A percentile compares a stretch with the other conserved stretches of the same genome.
Evolutionary conservation across 2,888 invertebrate species (phyloP).

Genomic region (Clunio marinus): DNA sequence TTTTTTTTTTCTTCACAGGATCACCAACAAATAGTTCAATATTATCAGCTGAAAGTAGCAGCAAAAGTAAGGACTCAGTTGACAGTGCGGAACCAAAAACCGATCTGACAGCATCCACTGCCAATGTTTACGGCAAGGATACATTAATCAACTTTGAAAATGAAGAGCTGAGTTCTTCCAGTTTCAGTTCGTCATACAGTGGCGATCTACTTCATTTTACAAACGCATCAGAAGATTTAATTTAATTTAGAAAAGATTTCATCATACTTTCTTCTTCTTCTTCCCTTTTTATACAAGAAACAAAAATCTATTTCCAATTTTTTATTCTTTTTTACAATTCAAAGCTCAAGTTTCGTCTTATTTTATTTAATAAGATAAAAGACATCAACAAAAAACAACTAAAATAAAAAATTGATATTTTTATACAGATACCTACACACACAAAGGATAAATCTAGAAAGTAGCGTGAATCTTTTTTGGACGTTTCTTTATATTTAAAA

Average conservation of each 20-base stretch:
- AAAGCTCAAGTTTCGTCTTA: too few relatives aligned
- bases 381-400: too few relatives aligned
- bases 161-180: conserved; percentile 32
- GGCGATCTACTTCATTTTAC: conserved; percentile 29
- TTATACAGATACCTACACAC: too few relatives aligned
- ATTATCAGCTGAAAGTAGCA: not conserved
- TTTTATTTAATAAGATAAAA: too few relatives aligned
- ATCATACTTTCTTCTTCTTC: too few relatives aligned
- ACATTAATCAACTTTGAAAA: conserved; percentile 31
- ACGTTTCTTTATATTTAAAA: too few relatives aligned
- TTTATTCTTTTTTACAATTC: too few relatives aligned
- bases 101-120: not conserved
- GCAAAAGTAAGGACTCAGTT: not conserved
- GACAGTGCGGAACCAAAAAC: not conserved
- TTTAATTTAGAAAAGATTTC: not conserved
- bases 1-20: conserved; percentile 5
- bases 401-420: too few relatives aligned
- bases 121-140: conserved; percentile 15
- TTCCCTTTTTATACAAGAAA: too few relatives aligned
- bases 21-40: conserved; percentile 5
- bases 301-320: too few relatives aligned
- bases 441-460: too few relatives aligned
- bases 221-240: conserved; percentile 33
- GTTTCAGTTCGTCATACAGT: conserved; percentile 34
- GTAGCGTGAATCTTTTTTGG: too few relatives aligned